phyloP scores from a whole-genome alignment of 2,113 vertebrate genomes.

The Cettia cetti region DNA sequence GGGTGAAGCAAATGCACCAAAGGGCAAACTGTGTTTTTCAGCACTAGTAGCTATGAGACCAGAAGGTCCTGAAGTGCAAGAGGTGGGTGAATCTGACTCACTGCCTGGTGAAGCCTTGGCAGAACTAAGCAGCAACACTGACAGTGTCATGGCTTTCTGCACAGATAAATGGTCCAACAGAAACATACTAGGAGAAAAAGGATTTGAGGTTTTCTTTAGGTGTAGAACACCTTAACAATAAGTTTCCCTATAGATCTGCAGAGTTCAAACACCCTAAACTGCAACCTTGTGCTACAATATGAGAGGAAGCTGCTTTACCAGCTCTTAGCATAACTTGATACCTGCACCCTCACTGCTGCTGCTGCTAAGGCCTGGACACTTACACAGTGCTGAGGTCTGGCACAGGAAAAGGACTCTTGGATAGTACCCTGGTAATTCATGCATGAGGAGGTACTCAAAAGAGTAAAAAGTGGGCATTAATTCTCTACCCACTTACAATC shows the following conservation, averaged over 20 bases:
- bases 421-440: not conserved
- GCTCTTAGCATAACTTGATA: not conserved
- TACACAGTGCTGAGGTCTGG: not conserved
- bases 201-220: not conserved
- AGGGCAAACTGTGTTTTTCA: not conserved
- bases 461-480: not conserved
- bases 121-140: not conserved
- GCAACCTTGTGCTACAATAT: not conserved
- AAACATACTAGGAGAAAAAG: not conserved
- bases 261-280: not conserved
- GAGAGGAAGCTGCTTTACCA: not conserved
- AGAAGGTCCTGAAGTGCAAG: not conserved
- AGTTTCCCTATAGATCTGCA: not conserved
- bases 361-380: not conserved
- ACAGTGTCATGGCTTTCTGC: rapidly evolving
- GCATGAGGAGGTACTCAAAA: not conserved
- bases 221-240: not conserved
- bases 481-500: not conserved
- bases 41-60: not conserved
- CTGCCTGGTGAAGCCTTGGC: not conserved
- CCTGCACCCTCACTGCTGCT: rapidly evolving
- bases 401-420: not conserved
- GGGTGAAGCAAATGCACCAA: not conserved
- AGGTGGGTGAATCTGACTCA: not conserved
- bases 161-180: not conserved